Evolutionary conservation across 53 echinoderm and acorn worm species (phyloP).

Genomic region (Echinometra lucunter): DNA sequence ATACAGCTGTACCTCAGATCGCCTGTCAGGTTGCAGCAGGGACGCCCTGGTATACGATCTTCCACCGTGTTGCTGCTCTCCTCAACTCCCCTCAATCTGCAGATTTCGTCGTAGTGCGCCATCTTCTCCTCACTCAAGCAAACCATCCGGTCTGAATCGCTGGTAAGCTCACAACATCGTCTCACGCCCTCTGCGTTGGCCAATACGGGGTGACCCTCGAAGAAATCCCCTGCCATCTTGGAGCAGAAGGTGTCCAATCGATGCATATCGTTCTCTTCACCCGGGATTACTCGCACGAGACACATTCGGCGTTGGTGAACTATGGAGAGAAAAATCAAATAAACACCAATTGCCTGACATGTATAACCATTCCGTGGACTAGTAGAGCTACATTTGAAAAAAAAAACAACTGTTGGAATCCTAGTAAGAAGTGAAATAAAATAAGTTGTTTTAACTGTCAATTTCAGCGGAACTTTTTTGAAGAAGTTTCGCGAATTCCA

Average conservation of each 20-base stretch:
- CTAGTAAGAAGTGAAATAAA: no score
- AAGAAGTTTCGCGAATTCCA: no score
- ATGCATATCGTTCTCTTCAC: neutral
- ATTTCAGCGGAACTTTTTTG: no score
- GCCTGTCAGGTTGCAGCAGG: neutral
- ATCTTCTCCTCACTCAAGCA: conserved; percentile 34
- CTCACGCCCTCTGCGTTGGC: neutral
- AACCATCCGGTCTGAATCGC: neutral
- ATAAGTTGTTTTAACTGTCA: no score
- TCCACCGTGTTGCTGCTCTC: neutral
- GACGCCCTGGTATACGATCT: neutral
- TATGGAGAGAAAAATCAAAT: no score
- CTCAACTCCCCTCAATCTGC: neutral
- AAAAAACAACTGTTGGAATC: no score
- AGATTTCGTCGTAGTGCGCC: conserved; percentile 36
- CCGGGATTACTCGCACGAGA: conserved; percentile 19
- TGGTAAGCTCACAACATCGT: conserved; percentile 40
- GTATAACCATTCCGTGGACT: no score
- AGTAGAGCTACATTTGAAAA: no score
- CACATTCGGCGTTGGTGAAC: conserved; percentile 55
- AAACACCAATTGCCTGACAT: neutral
- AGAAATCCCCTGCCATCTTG: neutral
- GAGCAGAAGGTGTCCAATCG: conserved; percentile 37
- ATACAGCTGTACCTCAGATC: conserved; percentile 32
- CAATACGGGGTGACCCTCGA: conserved; percentile 24